phyloP scores from a whole-genome alignment of 2,113 vertebrate genomes.

The Oryzias celebensis region DNA sequence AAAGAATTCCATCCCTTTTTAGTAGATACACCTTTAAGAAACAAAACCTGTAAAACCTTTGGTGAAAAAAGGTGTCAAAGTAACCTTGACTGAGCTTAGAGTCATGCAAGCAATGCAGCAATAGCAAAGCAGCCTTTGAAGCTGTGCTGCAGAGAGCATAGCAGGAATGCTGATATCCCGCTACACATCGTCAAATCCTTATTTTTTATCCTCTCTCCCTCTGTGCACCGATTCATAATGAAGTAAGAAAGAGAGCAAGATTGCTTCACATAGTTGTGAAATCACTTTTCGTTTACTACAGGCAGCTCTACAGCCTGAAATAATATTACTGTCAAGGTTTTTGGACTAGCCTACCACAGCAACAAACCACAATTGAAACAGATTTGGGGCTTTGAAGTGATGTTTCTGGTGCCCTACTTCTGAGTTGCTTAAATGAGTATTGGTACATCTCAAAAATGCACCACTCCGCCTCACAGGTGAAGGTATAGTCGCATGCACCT shows the following conservation, averaged over 20 bases:
- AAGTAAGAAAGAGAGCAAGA: conserved; percentile 20
- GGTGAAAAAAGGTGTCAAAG: conserved; percentile 29
- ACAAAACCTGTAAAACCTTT: too few species aligned
- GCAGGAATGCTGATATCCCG: conserved; percentile 85
- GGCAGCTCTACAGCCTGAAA: conserved; percentile 29
- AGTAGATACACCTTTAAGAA: too few species aligned
- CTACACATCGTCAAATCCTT: conserved; percentile 58
- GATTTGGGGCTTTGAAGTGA: too few species aligned
- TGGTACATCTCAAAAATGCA: too few species aligned
- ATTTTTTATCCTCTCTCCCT: conserved; percentile 6
- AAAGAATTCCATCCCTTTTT: too few species aligned
- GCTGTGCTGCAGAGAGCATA: conserved; percentile 80
- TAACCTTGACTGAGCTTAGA: conserved; percentile 78
- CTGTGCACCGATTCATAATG: conserved; percentile 24
- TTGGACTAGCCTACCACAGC: conserved; percentile 22
- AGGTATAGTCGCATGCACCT: too few species aligned
- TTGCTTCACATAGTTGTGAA: background rate
- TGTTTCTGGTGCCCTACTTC: too few species aligned
- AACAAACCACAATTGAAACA: conserved; percentile 4
- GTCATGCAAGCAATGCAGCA: conserved; percentile 70
- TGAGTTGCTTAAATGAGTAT: too few species aligned
- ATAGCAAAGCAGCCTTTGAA: conserved; percentile 76
- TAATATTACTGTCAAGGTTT: conserved; percentile 48
- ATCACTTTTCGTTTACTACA: conserved; percentile 33
- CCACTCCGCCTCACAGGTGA: too few species aligned